A percentile compares a stretch with the other conserved stretches of the same genome.
These are phyloP conservation scores for Drosophila kambysellisi DNA, from an alignment of 2,888 invertebrate genomes.

Conservation along the genomic window DNA sequence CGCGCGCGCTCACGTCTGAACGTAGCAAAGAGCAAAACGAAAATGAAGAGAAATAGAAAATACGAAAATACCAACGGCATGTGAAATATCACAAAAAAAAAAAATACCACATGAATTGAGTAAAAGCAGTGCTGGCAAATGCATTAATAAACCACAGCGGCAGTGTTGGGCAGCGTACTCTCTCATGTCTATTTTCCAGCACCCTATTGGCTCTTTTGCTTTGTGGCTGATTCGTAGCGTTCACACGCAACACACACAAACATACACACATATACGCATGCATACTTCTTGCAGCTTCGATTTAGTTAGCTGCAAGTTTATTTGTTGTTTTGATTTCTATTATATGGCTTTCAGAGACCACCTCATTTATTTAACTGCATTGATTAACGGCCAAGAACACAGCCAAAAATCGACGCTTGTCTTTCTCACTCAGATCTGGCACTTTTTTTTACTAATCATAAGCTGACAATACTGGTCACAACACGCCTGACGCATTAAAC, in stretches of 20 bases:
- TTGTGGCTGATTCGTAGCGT: slow-evolving; percentile 33
- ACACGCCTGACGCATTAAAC: slow-evolving; percentile 19
- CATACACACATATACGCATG: slow-evolving; percentile 4
- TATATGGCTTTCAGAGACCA: slow-evolving; percentile 27
- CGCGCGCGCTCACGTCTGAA: slow-evolving; percentile 62
- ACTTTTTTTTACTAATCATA: slow-evolving; percentile 16
- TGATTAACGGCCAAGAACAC: neutral
- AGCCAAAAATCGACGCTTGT: neutral
- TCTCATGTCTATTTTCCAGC: slow-evolving; percentile 31
- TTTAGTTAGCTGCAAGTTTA: slow-evolving; percentile 22
- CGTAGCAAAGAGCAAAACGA: slow-evolving; percentile 63
- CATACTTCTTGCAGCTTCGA: slow-evolving; percentile 12
- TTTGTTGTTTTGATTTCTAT: slow-evolving; percentile 55
- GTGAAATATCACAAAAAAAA: slow-evolving; percentile 29
- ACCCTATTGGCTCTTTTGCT: slow-evolving; percentile 37
- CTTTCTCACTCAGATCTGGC: neutral
- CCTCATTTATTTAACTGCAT: neutral
- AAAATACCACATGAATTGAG: slow-evolving; percentile 36
- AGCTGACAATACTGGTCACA: slow-evolving; percentile 31
- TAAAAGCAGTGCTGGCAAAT: slow-evolving; percentile 38
- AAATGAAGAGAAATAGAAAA: slow-evolving; percentile 59
- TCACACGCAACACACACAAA: slow-evolving; percentile 26
- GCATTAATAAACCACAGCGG: neutral
- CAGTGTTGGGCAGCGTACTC: slow-evolving; percentile 32
- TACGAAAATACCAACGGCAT: slow-evolving; percentile 53